A percentile compares a stretch with the other conserved stretches of the same genome.
Conservation (phyloP, 2,888 invertebrate species). For the Tipula vernalis region DNA sequence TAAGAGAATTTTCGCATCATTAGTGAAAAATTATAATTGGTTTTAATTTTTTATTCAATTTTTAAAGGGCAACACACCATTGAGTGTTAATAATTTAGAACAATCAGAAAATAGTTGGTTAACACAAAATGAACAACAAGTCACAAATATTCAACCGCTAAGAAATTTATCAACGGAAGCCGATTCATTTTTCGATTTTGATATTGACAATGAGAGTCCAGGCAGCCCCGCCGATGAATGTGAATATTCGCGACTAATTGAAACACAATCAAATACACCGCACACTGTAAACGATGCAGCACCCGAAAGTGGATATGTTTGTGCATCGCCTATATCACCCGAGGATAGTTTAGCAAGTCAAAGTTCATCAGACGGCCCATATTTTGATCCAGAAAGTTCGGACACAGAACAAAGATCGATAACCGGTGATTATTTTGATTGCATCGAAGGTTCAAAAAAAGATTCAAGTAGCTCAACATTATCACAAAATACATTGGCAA, state of each 20-base stretch:
- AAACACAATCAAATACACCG: conserved; percentile 41
- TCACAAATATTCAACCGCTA: conserved; percentile 39
- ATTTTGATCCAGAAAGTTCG: conserved; percentile 36
- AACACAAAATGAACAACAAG: conserved; percentile 28
- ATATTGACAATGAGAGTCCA: conserved; percentile 49
- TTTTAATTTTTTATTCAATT: neutral
- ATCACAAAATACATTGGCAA: conserved; percentile 18
- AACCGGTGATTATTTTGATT: conserved; percentile 18
- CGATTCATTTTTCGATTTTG: conserved; percentile 52
- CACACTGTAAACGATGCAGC: conserved; percentile 39
- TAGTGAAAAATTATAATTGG: neutral
- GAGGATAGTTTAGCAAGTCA: conserved; percentile 33
- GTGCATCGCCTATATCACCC: conserved; percentile 30
- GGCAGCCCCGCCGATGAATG: conserved; percentile 55
- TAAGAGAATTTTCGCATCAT: conserved; percentile 15
- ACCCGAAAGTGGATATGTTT: conserved; percentile 39
- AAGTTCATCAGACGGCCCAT: conserved; percentile 38
- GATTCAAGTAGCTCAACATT: neutral
- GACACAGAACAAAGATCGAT: conserved; percentile 20
- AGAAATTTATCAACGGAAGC: conserved; percentile 35
- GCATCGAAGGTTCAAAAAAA: conserved; percentile 17
- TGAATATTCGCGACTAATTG: conserved; percentile 39
- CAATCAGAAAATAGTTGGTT: conserved; percentile 30
- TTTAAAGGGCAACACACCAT: conserved; percentile 16
- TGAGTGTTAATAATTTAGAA: conserved; percentile 29